A percentile compares a stretch with the other conserved stretches of the same genome.
Evolutionary conservation across 1,140 invertebrate genomes (phyloP).

Genomic region (Oryctes rhinoceros): DNA sequence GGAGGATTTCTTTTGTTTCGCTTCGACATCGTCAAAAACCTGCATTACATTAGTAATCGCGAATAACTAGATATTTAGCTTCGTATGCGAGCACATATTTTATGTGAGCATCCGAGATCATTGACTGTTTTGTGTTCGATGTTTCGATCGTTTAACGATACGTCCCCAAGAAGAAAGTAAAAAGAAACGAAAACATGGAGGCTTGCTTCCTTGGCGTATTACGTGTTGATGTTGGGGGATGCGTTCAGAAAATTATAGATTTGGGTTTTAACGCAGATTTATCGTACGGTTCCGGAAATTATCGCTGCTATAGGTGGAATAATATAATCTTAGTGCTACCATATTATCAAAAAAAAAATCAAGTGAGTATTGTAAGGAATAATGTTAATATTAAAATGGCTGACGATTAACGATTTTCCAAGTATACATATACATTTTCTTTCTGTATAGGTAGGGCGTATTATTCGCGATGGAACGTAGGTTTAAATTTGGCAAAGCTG

Average conservation of each 20-base stretch:
- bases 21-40: background rate
- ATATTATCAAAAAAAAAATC: background rate
- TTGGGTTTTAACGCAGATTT: slow-evolving; percentile 8
- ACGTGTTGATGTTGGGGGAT: background rate
- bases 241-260: background rate
- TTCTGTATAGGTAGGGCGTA: too few species aligned
- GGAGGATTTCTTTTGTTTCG: background rate
- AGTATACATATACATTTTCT: too few species aligned
- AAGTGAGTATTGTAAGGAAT: too few species aligned
- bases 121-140: too few species aligned
- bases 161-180: too few species aligned
- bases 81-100: background rate
- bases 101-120: too few species aligned
- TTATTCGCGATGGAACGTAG: too few species aligned
- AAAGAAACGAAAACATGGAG: too few species aligned
- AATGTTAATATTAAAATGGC: too few species aligned
- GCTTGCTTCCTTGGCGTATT: background rate
- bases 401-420: too few species aligned
- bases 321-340: background rate
- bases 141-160: too few species aligned
- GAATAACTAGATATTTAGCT: background rate
- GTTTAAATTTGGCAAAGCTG: too few species aligned
- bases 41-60: slow-evolving; percentile 3
- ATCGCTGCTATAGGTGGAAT: background rate
- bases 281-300: background rate